phyloP scores from a whole-genome alignment of 2,797 vertebrate genomes.

The Hypotaenidia okinawae region DNA sequence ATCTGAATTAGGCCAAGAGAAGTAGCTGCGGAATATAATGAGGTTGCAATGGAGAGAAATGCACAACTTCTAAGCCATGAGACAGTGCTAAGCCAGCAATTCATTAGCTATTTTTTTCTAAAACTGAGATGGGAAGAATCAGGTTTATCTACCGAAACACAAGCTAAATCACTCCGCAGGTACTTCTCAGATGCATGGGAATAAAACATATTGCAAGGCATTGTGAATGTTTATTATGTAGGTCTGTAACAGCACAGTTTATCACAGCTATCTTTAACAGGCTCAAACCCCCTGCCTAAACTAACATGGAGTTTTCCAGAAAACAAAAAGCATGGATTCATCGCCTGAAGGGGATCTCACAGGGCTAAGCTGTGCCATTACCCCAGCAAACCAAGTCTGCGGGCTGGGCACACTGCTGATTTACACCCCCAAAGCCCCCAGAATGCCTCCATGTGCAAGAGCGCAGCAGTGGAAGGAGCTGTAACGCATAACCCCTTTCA shows the following conservation, averaged over 20 bases:
- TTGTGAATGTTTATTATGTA: neutral
- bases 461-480: neutral
- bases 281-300: neutral
- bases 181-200: neutral
- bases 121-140: neutral
- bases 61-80: neutral
- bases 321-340: neutral
- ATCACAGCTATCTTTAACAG: neutral
- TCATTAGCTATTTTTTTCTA: neutral
- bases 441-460: neutral
- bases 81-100: neutral
- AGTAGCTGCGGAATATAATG: neutral
- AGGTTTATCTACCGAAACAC: neutral
- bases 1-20: neutral
- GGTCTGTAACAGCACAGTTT: neutral
- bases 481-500: neutral
- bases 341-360: neutral
- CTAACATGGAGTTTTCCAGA: neutral
- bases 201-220: neutral
- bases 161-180: constrained; percentile 6
- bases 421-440: neutral
- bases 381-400: neutral
- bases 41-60: neutral
- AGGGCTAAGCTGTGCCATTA: neutral
- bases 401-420: neutral